Percentiles rank a stretch among this genome's conserved stretches.
Conservation (phyloP, 2,797 vertebrate genomes). For the Chelon auratus region DNA sequence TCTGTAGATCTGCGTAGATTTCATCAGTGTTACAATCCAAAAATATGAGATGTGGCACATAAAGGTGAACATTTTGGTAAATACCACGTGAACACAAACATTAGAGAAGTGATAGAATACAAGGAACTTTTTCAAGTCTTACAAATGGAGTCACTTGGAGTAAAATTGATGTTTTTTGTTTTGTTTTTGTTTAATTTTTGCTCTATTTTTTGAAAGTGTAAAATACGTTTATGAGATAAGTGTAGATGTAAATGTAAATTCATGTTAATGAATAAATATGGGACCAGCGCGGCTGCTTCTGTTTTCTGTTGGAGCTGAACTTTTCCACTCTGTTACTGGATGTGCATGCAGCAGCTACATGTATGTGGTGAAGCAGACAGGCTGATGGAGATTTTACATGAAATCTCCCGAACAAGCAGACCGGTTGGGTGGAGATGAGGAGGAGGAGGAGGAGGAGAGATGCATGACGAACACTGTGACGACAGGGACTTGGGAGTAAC, state of each 20-base stretch:
- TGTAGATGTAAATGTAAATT: slow-evolving; percentile 40
- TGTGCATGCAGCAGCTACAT: too few relatives aligned
- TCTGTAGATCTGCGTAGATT: not conserved
- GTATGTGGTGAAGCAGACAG: too few relatives aligned
- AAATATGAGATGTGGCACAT: not conserved
- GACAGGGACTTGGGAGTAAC: too few relatives aligned
- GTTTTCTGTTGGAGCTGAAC: too few relatives aligned
- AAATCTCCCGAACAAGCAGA: too few relatives aligned
- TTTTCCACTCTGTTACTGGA: too few relatives aligned
- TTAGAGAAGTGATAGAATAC: not conserved
- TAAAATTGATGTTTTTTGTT: not conserved
- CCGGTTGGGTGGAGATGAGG: too few relatives aligned
- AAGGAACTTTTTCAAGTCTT: not conserved
- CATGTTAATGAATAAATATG: slow-evolving; percentile 27
- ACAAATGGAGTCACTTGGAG: not conserved
- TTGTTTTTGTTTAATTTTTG: not conserved
- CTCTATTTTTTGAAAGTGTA: slow-evolving; percentile 15
- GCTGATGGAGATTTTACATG: too few relatives aligned
- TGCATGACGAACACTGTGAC: too few relatives aligned
- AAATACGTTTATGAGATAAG: slow-evolving; percentile 21
- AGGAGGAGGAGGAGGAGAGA: too few relatives aligned
- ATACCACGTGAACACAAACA: not conserved
- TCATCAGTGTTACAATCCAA: too few relatives aligned
- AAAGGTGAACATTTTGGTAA: not conserved
- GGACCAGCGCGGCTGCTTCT: slow-evolving; percentile 13